Conservation (phyloP, 92 coral and sea anemone genomes). For the Zoanthus gigantus region DNA sequence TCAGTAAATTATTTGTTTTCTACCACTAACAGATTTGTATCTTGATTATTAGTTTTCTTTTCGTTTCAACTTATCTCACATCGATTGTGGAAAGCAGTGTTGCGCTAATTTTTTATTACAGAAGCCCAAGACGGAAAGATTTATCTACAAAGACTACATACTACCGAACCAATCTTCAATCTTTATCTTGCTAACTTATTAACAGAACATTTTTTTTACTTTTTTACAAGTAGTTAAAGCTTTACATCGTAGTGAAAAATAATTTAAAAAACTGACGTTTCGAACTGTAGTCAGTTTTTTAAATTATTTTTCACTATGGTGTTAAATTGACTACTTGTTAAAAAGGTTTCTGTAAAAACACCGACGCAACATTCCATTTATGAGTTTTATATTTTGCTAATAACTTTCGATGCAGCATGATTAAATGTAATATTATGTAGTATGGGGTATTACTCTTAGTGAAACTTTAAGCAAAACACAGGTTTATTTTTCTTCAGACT, state of each 20-base stretch:
- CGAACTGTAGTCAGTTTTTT: too few relatives aligned
- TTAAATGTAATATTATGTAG: constrained; percentile 60
- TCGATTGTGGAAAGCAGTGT: constrained; percentile 72
- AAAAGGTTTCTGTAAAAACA: too few relatives aligned
- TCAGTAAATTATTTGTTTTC: too few relatives aligned
- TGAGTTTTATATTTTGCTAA: constrained; percentile 2
- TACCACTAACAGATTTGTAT: too few relatives aligned
- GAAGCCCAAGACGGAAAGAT: constrained; percentile 46
- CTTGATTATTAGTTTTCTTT: constrained; percentile 66
- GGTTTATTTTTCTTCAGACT: too few relatives aligned
- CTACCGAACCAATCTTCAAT: constrained; percentile 65
- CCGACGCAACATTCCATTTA: too few relatives aligned
- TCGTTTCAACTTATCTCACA: constrained; percentile 55
- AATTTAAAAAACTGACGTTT: too few relatives aligned
- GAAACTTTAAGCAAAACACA: constrained; percentile 64
- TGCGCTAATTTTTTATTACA: constrained; percentile 69
- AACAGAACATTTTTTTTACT: constrained; percentile 76
- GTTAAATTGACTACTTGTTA: too few relatives aligned
- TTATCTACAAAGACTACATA: constrained; percentile 52
- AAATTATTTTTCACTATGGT: too few relatives aligned
- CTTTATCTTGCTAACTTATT: constrained; percentile 77
- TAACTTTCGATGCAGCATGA: constrained; percentile 68
- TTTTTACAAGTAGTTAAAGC: not conserved
- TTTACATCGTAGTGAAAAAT: too few relatives aligned
- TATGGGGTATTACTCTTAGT: constrained; percentile 27